Base-by-base conservation (phyloP, 2,888 invertebrate genomes). In the Leptogaster cylindrica region DNA sequence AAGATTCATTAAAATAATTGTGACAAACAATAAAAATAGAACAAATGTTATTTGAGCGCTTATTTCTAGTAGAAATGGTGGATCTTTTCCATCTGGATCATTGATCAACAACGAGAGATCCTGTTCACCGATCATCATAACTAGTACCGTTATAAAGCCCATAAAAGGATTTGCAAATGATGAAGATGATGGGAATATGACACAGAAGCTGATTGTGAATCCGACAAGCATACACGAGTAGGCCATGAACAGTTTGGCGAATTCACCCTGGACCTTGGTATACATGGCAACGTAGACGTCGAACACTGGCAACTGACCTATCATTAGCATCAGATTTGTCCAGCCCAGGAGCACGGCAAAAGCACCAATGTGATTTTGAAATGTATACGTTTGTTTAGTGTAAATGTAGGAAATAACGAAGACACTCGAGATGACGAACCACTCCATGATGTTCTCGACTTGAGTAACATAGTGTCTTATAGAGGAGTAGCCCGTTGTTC, bases 261-360 rank as follows among this genome's bases (percentile, higher is more conserved):
- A 93, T 82, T 93, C 93, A 50, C 89, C 91, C 77, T 92, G 91
- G 1, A 93, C 92, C 79, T 91, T 88, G 1, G 92, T 92, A 74
- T 92, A 93, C 93, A 93, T 93, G 0, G 93, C 93, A 2, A 94
- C 93, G 76, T 94, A 94, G 0, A 93, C 90, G 14, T 93, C 94
- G 76, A 94, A 92, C 55, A 92, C 87, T 0, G 94, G 94, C 36
- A 94, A 82, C 74, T 94, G 92, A 0, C 94, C 94, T 67, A 94
- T 89, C 91, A 93, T 92, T 77, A 92, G 83, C 92, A 93, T 92
- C n/a, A 93, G 82, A 79, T 93, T 92, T 3, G 91, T 91, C 93
- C 93, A 93, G 3, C 91, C 92, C 41, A 92, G 88, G 3, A 93
- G 84, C 0, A 93, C 92, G 0, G 92, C 91, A 75, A 93, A 91